Conservation (phyloP, 2,888 invertebrate genomes). For the Orchesellides sinensis region DNA sequence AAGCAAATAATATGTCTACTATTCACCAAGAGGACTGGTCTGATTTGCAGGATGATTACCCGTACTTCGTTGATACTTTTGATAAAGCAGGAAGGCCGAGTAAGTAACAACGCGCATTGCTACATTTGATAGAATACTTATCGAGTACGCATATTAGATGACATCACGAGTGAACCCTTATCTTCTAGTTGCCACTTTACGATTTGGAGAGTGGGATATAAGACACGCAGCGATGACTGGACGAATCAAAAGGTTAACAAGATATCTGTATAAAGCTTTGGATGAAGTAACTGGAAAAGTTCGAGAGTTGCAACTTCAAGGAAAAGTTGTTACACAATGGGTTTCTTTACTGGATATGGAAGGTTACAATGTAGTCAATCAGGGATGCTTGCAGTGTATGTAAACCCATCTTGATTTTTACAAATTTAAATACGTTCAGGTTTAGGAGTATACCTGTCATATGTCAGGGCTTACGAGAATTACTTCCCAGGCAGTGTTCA, state of each 20-base stretch:
- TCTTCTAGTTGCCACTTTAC: conserved; percentile 29
- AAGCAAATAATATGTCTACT: conserved; percentile 35
- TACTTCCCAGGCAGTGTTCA: conserved; percentile 48
- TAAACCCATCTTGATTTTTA: neutral
- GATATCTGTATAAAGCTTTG: conserved; percentile 51
- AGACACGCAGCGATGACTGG: conserved; percentile 13
- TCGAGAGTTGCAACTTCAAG: conserved; percentile 14
- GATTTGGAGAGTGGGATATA: conserved; percentile 48
- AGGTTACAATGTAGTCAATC: conserved; percentile 28
- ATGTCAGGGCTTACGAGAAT: conserved; percentile 23
- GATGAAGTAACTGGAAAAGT: conserved; percentile 26
- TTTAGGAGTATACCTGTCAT: conserved; percentile 14
- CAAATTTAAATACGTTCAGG: neutral
- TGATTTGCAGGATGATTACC: conserved; percentile 33
- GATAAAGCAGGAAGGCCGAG: conserved; percentile 47
- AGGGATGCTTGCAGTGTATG: conserved; percentile 57
- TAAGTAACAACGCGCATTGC: neutral
- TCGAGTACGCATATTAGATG: neutral
- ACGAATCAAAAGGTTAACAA: neutral
- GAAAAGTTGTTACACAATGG: conserved; percentile 43
- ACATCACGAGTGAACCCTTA: too few relatives aligned
- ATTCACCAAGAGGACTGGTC: conserved; percentile 53
- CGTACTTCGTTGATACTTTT: conserved; percentile 20
- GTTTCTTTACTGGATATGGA: conserved; percentile 38
- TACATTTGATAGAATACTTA: neutral